Evolutionary conservation across 2,888 invertebrate genomes (phyloP), one percentile per base, ranked within the genome.

Genomic region (Agrenia bidenticulata): DNA sequence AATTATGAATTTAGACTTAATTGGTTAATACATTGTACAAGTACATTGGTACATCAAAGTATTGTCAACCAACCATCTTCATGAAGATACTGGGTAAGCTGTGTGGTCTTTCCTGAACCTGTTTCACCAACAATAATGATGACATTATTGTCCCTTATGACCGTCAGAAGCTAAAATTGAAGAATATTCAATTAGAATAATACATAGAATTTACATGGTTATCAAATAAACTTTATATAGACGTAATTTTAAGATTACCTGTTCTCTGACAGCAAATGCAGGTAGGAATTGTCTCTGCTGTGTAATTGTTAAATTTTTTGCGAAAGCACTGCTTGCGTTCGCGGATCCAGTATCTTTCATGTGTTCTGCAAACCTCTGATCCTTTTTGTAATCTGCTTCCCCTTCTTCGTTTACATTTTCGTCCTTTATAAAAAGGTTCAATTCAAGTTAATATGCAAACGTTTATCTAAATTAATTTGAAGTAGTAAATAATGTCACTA

Each of bases 91-190:
- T 98, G 98, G 0, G 97, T 96, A 42, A 98, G 82, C 78, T 98
- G 99, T 0, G 99, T 99, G 0, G 98, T 99, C 81, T 99, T 99
- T 17, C 96, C 96, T 77, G 92, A 93, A 42, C 96, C 96, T 0
- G 94, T 95, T 81, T 94, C 94, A 75, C 92, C 89, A 1, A 98
- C 95, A 77, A 98, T 94, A 75, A 97, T 91, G 7, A 97, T 90
- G 2, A 98, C 91, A 70, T 86, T 93, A 81, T 99, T 99, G 79
- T 94, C 94, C 23, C 94, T 83, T 42, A 94, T 93, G 50, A 94
- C 88, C 78, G 92, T 94, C 74, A 97, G 82, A 11, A 97, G 81
- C 81, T 83, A 78, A 21, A 76, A 39, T 39, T 11, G 39, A 7
- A 39, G 15, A 39, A 39, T n/a, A n/a, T n/a, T n/a, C n/a, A n/a